Conservation (phyloP, 2,888 invertebrate species). For the Drosophila meridionalis region DNA sequence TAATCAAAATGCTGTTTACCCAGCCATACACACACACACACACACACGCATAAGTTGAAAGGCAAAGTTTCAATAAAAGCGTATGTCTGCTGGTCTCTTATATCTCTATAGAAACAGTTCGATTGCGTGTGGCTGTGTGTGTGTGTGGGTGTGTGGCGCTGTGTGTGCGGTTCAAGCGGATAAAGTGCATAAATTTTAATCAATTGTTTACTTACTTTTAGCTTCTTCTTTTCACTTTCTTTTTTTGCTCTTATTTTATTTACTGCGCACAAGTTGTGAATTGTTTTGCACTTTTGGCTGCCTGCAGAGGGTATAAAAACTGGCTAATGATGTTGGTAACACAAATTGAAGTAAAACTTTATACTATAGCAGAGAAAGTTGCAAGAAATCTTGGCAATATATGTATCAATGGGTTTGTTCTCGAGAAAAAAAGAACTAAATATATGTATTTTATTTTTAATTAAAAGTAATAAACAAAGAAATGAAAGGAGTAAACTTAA, state of each 20-base stretch:
- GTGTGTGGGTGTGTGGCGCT: conserved; percentile 8
- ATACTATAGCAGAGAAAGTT: background rate
- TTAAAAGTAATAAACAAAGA: background rate
- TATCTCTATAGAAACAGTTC: conserved; percentile 53
- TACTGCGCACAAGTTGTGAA: conserved; percentile 59
- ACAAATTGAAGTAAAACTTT: conserved; percentile 5
- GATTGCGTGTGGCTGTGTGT: conserved; percentile 30
- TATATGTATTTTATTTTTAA: background rate
- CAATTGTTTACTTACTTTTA: conserved; percentile 76
- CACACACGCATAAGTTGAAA: conserved; percentile 31
- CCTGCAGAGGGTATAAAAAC: conserved; percentile 25
- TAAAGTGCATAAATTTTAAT: conserved; percentile 77
- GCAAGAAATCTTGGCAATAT: background rate
- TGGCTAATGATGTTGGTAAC: conserved; percentile 13
- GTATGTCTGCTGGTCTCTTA: conserved; percentile 39
- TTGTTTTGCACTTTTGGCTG: conserved; percentile 53
- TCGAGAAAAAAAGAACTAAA: background rate
- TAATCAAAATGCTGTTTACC: conserved; percentile 75
- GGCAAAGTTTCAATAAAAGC: conserved; percentile 66
- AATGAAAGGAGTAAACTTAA: background rate
- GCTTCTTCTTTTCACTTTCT: conserved; percentile 45
- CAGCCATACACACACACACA: conserved; percentile 23
- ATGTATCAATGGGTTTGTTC: background rate
- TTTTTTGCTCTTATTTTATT: conserved; percentile 60
- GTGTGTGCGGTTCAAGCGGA: conserved; percentile 26